These are phyloP conservation scores for Tetragonula carbonaria DNA, from an alignment of 2,888 invertebrate genomes.

Conservation along the genomic window DNA sequence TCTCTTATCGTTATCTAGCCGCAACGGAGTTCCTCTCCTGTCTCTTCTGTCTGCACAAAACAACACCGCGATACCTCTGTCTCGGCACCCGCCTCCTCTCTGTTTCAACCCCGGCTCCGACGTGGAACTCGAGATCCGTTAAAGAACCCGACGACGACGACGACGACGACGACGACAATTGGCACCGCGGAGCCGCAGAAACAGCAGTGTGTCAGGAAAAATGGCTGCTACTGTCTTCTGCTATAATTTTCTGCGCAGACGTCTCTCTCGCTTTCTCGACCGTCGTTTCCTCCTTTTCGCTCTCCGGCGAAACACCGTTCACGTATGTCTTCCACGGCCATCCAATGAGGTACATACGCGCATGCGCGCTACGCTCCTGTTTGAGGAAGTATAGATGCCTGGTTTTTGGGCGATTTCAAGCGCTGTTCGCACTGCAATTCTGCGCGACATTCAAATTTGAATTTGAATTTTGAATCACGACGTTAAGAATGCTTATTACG, in stretches of 20 bases:
- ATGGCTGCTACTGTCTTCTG: constrained; percentile 74
- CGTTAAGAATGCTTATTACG: too few relatives aligned
- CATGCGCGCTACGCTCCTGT: constrained; percentile 40
- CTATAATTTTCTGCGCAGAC: constrained; percentile 58
- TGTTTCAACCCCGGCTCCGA: constrained; percentile 1
- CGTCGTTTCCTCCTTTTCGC: constrained; percentile 54
- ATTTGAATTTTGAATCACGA: not conserved
- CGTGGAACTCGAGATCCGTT: constrained; percentile 25
- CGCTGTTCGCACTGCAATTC: not conserved
- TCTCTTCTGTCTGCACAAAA: constrained; percentile 56
- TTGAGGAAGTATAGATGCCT: constrained; percentile 11
- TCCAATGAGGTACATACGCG: constrained; percentile 11
- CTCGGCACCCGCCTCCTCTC: constrained; percentile 40
- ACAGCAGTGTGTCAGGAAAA: constrained; percentile 68
- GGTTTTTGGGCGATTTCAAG: constrained; percentile 13
- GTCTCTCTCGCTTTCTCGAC: constrained; percentile 55
- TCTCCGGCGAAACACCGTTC: constrained; percentile 38
- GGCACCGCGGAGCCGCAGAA: constrained; percentile 57
- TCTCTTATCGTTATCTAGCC: constrained; percentile 69
- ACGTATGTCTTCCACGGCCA: constrained; percentile 51
- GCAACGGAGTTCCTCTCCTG: constrained; percentile 37
- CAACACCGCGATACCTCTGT: constrained; percentile 29
- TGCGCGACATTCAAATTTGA: not conserved
- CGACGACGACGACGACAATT: constrained; percentile 11
- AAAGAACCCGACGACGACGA: constrained; percentile 6